Evolutionary conservation across 2,888 invertebrate genomes (phyloP).

Genomic region (Chromoteleia sp.): DNA sequence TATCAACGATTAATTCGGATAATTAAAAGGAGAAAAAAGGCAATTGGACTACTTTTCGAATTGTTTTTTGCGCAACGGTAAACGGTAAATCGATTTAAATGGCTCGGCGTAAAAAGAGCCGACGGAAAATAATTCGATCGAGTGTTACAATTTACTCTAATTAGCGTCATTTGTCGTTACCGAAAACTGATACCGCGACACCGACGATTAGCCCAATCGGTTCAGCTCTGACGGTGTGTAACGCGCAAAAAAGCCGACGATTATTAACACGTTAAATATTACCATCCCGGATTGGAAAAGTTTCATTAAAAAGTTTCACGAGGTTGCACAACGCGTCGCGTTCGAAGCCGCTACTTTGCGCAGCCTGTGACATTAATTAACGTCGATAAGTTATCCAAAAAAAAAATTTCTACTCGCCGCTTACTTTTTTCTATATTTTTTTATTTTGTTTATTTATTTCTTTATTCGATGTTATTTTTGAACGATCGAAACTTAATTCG

Average conservation of each 20-base stretch:
- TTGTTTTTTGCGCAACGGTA: no score
- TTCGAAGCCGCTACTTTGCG: neutral
- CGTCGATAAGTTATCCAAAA: slow-evolving; percentile 8
- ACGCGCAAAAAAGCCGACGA: neutral
- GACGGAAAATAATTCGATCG: neutral
- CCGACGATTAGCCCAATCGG: neutral
- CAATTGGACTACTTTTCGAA: no score
- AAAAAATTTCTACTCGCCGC: slow-evolving; percentile 3
- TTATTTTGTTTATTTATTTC: neutral
- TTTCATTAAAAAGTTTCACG: slow-evolving; percentile 17
- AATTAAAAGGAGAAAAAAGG: no score
- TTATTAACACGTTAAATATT: slow-evolving; percentile 1
- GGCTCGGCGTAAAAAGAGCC: no score
- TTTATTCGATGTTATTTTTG: neutral
- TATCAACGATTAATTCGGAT: no score
- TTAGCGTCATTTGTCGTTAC: no score
- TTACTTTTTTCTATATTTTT: neutral
- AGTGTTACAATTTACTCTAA: neutral
- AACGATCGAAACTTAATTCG: no score
- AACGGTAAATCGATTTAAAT: no score
- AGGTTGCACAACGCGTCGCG: slow-evolving; percentile 6
- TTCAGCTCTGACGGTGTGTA: neutral
- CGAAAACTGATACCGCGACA: neutral
- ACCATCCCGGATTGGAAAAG: slow-evolving; percentile 3
- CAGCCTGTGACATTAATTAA: slow-evolving; percentile 4